phyloP scores from a whole-genome alignment of 2,797 vertebrate genomes.

The Pangasius mekongensis region DNA sequence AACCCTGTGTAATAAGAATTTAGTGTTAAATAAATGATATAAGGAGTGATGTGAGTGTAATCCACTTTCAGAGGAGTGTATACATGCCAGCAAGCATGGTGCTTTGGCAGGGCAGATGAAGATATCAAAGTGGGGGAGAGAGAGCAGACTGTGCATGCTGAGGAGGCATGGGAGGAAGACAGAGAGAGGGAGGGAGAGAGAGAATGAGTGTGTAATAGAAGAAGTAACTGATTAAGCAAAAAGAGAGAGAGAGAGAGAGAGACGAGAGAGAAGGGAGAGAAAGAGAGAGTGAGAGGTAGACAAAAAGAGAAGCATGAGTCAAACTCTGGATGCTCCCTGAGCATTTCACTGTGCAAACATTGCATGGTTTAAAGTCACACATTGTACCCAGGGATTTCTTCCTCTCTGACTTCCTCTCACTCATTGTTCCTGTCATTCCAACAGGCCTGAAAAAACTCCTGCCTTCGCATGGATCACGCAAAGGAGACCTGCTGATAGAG shows the following conservation, averaged over 20 bases:
- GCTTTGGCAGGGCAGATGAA: constrained; percentile 69
- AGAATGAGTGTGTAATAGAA: constrained; percentile 26
- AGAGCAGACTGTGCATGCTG: constrained; percentile 65
- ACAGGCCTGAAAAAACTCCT: constrained; percentile 66
- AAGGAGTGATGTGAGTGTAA: constrained; percentile 44
- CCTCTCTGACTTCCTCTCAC: constrained; percentile 60
- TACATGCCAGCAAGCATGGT: constrained; percentile 55
- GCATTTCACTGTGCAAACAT: constrained; percentile 49
- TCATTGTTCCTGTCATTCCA: constrained; percentile 53
- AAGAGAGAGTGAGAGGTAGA: background rate
- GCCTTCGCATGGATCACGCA: constrained; percentile 61
- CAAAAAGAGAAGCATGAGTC: constrained; percentile 37
- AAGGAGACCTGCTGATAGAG: constrained; percentile 54
- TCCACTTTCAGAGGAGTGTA: constrained; percentile 50
- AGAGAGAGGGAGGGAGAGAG: constrained; percentile 10
- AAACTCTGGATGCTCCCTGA: constrained; percentile 43
- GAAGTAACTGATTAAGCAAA: constrained; percentile 23
- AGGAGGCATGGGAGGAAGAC: constrained; percentile 59
- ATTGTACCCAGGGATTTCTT: constrained; percentile 70
- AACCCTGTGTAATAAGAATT: constrained; percentile 35
- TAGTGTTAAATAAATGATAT: constrained; percentile 52
- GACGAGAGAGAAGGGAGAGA: background rate
- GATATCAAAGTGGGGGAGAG: constrained; percentile 71
- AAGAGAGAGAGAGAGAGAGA: background rate
- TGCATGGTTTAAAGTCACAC: constrained; percentile 69